These are phyloP conservation scores for Ascaphus truei DNA, from an alignment of 2,113 vertebrate species.

Conservation along the genomic window DNA sequence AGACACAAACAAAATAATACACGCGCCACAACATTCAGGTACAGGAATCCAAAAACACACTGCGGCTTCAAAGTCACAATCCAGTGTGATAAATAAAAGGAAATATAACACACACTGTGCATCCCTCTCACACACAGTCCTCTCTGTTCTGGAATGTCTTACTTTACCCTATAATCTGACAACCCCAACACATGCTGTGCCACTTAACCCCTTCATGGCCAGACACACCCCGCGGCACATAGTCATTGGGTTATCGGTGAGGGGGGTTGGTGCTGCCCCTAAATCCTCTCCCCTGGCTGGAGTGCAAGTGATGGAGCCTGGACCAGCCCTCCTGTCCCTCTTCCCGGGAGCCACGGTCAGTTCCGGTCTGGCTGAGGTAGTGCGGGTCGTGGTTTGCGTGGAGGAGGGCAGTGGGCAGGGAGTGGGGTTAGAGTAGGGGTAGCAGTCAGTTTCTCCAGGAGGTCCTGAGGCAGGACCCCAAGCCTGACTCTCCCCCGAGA, in stretches of 20 bases:
- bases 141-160: too few relatives aligned
- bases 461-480: slow-evolving; percentile 68
- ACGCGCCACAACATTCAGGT: too few relatives aligned
- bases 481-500: slow-evolving; percentile 65
- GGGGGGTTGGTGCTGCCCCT: background rate
- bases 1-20: background rate
- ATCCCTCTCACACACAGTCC: slow-evolving; percentile 4
- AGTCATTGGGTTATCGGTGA: background rate
- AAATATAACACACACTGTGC: slow-evolving; percentile 1
- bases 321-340: background rate
- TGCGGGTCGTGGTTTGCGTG: background rate
- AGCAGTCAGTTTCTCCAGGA: slow-evolving; percentile 53
- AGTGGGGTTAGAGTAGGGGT: slow-evolving; percentile 1
- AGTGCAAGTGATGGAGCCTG: too few relatives aligned
- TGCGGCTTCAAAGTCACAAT: slow-evolving; percentile 3
- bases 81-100: slow-evolving; percentile 34
- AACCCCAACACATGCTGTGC: too few relatives aligned
- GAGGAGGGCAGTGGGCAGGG: slow-evolving; percentile 3
- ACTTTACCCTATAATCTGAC: too few relatives aligned
- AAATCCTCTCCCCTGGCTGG: too few relatives aligned
- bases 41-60: too few relatives aligned
- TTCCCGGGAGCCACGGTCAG: background rate
- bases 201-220: too few relatives aligned
- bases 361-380: background rate
- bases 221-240: too few relatives aligned